These are phyloP conservation scores for Orycteropus afer DNA, from an alignment of 2,113 vertebrate genomes.

Conservation along the genomic window DNA sequence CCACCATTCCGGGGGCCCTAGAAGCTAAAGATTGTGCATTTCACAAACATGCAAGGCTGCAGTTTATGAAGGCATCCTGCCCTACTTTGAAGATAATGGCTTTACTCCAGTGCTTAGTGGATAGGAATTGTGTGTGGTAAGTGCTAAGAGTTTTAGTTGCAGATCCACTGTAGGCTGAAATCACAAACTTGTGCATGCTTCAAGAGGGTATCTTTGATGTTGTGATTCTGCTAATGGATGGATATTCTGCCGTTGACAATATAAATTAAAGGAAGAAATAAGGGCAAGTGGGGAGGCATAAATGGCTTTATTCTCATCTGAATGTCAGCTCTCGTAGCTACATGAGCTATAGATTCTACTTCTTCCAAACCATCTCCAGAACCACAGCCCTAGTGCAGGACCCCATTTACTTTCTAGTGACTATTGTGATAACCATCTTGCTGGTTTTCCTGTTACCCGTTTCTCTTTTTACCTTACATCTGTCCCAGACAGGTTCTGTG, in stretches of 20 bases:
- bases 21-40: background rate
- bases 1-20: conserved; percentile 63
- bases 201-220: conserved; percentile 6
- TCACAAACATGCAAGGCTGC: conserved; percentile 52
- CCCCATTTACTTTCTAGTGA: background rate
- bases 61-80: conserved; percentile 50
- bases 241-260: background rate
- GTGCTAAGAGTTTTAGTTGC: conserved; percentile 61
- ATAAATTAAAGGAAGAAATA: conserved; percentile 63
- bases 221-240: conserved; percentile 45
- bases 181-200: background rate
- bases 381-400: background rate
- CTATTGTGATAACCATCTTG: background rate
- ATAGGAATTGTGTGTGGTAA: conserved; percentile 13
- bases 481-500: background rate
- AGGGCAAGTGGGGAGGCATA: conserved; percentile 36
- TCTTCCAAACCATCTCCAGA: conserved; percentile 7
- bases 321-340: background rate
- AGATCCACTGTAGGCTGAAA: conserved; percentile 52
- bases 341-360: background rate
- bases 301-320: background rate
- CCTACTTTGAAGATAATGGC: conserved; percentile 58
- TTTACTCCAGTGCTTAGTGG: background rate
- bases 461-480: background rate
- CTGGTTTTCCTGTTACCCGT: too few species aligned